A percentile compares a stretch with the other conserved stretches of the same genome.
Evolutionary conservation across 2,888 invertebrate genomes (phyloP).

Genomic region (Cantharis lateralis): DNA sequence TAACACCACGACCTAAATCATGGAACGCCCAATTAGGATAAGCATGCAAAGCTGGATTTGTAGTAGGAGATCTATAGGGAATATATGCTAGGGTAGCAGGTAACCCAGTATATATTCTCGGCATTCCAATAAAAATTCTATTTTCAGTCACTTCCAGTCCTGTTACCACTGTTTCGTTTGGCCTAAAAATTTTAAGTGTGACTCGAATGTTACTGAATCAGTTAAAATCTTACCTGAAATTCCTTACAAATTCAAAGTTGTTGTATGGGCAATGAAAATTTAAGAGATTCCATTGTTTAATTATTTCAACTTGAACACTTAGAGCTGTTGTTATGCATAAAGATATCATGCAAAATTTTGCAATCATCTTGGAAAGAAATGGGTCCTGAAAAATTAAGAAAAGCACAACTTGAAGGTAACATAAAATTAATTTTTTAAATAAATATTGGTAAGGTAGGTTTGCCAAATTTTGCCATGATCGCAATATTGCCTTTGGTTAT

Average conservation of each 20-base stretch:
- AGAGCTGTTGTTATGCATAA: not conserved
- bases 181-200: constrained; percentile 52
- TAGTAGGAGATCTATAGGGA: constrained; percentile 66
- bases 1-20: constrained; percentile 67
- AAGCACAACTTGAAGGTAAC: no score
- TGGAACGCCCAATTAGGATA: constrained; percentile 68
- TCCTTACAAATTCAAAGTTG: constrained; percentile 52
- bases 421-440: no score
- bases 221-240: constrained; percentile 44
- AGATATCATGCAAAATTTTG: not conserved
- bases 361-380: not conserved
- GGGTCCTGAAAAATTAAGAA: not conserved
- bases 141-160: constrained; percentile 76
- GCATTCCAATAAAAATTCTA: constrained; percentile 75
- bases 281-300: constrained; percentile 72
- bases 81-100: constrained; percentile 77
- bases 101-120: constrained; percentile 74
- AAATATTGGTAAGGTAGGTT: no score
- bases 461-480: no score
- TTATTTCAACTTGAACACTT: constrained; percentile 59
- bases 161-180: constrained; percentile 77
- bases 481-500: no score
- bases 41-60: constrained; percentile 62
- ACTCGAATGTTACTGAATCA: not conserved
- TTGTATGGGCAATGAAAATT: constrained; percentile 68